Evolutionary conservation across 2,113 vertebrate genomes (phyloP), one percentile per base, ranked within the genome.

Genomic region (Microtus ochrogaster): DNA sequence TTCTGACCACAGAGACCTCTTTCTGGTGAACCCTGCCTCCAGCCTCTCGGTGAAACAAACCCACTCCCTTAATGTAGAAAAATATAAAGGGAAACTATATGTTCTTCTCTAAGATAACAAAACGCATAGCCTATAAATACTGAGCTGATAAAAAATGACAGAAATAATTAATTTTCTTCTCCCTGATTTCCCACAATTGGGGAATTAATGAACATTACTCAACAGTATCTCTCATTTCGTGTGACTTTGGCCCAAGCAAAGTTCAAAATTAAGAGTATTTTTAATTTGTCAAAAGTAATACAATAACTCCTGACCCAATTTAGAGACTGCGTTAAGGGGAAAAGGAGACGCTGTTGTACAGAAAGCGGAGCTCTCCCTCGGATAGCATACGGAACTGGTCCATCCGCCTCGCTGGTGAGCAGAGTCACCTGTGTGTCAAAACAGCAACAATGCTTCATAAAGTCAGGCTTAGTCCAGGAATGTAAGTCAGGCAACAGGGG

Each of bases 81-180:
- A 92, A 78, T 39, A 8, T 33, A 24, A 95, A 96, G 89, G 1
- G 13, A 91, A 97, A 86, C 36, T 44, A 49, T n/a, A 4, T 79
- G 24, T 41, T 93, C 70, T 95, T 95, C 88, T 72, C 68, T 82
- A 22, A 66, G 52, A 95, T 74, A 90, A 73, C 90, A 92, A 93
- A 95, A 78, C 10, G 36, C 52, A 68, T 85, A 92, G 33, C 58
- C 63, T 28, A 41, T 84, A 95, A 87, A 79, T 58, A 30, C 3
- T 4, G 33, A 84, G n/a, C 39, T 88, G 36, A 77, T 28, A 90
- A 61, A 97, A 97, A 94, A 92, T 63, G 55, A 81, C 9, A 88
- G 36, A 95, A 95, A 44, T 68, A 65, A 92, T 66, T 81, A 77
- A 94, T 90, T 77, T 41, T 17, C 26, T 91, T 63, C 49, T 73